Evolutionary conservation across 2,888 invertebrate species (phyloP).

Genomic region (Polia nebulosa): DNA sequence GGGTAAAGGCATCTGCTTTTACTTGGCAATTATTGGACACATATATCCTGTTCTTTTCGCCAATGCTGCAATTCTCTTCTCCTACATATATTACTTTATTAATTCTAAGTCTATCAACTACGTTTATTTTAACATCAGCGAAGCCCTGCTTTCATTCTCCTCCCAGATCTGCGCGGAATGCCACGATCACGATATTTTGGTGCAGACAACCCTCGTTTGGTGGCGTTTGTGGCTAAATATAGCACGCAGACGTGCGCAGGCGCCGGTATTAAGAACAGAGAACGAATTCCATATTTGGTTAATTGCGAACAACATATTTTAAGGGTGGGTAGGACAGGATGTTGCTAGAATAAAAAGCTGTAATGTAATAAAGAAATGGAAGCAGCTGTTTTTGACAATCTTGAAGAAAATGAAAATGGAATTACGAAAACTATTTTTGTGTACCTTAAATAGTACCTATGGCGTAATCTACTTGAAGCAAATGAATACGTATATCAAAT

Average conservation of each 20-base stretch:
- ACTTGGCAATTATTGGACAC: background rate
- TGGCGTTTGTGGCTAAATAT: conserved; percentile 55
- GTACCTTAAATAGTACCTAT: background rate
- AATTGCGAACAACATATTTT: conserved; percentile 51
- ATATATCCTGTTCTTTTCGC: background rate
- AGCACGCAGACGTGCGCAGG: conserved; percentile 57
- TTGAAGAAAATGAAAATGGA: background rate
- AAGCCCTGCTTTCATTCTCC: conserved; percentile 18
- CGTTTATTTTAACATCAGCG: background rate
- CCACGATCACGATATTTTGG: conserved; percentile 57
- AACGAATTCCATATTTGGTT: conserved; percentile 65
- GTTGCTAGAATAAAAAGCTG: background rate
- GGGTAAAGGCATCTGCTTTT: background rate
- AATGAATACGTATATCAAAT: background rate
- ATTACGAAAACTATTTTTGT: too few species aligned
- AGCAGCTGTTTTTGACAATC: background rate
- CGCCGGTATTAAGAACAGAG: conserved; percentile 59
- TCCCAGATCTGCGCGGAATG: conserved; percentile 50
- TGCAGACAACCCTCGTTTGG: conserved; percentile 60
- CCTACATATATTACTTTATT: background rate
- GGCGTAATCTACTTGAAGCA: background rate
- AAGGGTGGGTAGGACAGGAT: conserved; percentile 47
- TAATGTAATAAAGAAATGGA: background rate
- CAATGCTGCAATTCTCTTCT: background rate
- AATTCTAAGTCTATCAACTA: background rate